Conservation (phyloP, 2,113 vertebrate genomes). For the Gymnarchus niloticus region DNA sequence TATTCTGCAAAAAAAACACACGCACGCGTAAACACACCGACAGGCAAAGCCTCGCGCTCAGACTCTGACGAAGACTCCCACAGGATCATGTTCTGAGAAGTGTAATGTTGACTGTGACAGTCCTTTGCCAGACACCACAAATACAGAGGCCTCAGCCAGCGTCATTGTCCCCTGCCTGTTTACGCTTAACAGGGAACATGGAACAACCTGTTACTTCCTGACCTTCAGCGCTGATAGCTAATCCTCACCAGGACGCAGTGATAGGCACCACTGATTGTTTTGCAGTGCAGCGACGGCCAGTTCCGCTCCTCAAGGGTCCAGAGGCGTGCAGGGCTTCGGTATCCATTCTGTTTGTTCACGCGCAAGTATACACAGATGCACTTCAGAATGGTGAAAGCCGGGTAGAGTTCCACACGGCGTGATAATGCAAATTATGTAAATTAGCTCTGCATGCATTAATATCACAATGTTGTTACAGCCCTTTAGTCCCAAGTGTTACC, state of each 20-base stretch:
- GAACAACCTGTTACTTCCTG: conserved; percentile 29
- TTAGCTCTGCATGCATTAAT: too few species aligned
- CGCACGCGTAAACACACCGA: not conserved
- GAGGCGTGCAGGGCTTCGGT: not conserved
- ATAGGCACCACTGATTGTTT: conserved; percentile 14
- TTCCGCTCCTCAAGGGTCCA: not conserved
- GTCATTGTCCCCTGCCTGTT: conserved; percentile 16
- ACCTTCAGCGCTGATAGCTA: conserved; percentile 17
- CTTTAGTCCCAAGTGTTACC: too few species aligned
- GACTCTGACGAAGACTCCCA: conserved; percentile 4
- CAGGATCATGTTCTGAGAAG: not conserved
- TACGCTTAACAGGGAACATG: not conserved
- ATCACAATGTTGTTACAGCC: too few species aligned
- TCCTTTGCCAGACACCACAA: conserved; percentile 16
- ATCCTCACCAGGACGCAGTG: not conserved
- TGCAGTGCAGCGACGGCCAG: not conserved
- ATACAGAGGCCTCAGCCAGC: not conserved
- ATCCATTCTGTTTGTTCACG: not conserved
- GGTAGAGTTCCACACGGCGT: not conserved
- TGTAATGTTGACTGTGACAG: conserved; percentile 2
- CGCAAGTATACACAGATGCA: not conserved
- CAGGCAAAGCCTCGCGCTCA: not conserved
- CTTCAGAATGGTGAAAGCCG: not conserved
- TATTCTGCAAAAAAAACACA: not conserved
- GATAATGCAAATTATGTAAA: too few species aligned